phyloP scores from a whole-genome alignment of 2,888 invertebrate species.

The Bimastos eiseni region DNA sequence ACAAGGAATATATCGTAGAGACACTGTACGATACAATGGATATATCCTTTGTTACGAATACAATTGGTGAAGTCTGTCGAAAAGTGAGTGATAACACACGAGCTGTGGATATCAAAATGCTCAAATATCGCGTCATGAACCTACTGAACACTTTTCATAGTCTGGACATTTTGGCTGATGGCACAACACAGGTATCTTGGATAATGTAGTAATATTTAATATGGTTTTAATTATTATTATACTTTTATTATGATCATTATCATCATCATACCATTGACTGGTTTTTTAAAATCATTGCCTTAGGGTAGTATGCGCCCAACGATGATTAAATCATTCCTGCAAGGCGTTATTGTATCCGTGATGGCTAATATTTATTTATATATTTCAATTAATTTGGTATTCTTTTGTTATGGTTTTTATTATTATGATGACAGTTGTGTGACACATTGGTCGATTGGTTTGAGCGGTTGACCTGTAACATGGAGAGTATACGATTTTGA shows the following conservation, averaged over 20 bases:
- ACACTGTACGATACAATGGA: conserved; percentile 9
- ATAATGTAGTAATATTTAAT: neutral
- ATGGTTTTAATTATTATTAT: neutral
- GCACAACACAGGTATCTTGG: neutral
- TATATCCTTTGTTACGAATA: conserved; percentile 14
- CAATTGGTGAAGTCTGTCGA: neutral
- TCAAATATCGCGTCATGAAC: neutral
- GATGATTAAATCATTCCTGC: no score
- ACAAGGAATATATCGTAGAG: neutral
- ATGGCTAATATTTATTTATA: no score
- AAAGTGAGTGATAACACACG: conserved; percentile 16
- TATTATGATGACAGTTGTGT: no score
- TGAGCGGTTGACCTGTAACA: no score
- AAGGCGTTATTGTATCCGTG: no score
- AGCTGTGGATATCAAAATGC: neutral
- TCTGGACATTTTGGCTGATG: conserved; percentile 18
- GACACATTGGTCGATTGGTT: no score
- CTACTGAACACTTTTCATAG: neutral
- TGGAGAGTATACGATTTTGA: no score
- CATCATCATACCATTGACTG: neutral
- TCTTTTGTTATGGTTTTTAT: neutral
- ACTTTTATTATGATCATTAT: conserved; percentile 15
- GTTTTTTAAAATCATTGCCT: neutral
- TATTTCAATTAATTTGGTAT: neutral
- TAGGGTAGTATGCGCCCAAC: no score